These are phyloP conservation scores for Drosophila cognata DNA, from an alignment of 2,888 invertebrate species.

Conservation along the genomic window DNA sequence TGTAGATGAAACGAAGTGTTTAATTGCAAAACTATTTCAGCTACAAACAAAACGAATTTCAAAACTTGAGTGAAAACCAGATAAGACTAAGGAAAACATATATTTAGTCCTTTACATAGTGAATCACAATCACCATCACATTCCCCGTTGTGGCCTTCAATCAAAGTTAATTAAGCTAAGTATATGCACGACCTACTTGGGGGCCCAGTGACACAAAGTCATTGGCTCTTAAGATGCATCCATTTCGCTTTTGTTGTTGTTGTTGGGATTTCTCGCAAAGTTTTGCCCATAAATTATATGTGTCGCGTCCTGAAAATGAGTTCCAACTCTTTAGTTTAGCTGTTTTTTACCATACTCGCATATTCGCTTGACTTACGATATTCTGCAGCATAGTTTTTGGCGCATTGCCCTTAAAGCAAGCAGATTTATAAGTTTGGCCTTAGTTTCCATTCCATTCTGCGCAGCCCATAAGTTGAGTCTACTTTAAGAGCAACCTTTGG, in stretches of 20 bases:
- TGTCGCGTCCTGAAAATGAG: slow-evolving; percentile 47
- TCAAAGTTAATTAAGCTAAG: slow-evolving; percentile 57
- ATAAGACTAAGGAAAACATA: no score
- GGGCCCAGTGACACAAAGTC: slow-evolving; percentile 6
- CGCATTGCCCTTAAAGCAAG: slow-evolving; percentile 59
- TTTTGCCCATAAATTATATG: slow-evolving; percentile 47
- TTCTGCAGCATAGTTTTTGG: slow-evolving; percentile 55
- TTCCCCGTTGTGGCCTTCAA: slow-evolving; percentile 22
- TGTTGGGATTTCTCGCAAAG: background rate
- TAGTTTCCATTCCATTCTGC: background rate
- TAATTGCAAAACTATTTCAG: background rate
- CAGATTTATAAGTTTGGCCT: slow-evolving; percentile 46
- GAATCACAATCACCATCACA: background rate
- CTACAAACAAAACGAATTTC: background rate
- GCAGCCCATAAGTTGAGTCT: slow-evolving; percentile 4
- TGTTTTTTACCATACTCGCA: background rate
- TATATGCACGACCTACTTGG: slow-evolving; percentile 41
- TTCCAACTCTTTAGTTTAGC: slow-evolving; percentile 25
- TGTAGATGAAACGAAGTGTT: background rate
- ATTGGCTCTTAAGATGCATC: slow-evolving; percentile 36
- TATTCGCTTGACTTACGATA: slow-evolving; percentile 56
- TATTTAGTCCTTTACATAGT: background rate
- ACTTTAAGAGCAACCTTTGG: slow-evolving; percentile 31
- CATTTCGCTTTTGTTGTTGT: slow-evolving; percentile 16
- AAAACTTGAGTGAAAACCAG: background rate